Evolutionary conservation across 2,888 invertebrate species (phyloP).

Genomic region (Drosophila mayaguana): DNA sequence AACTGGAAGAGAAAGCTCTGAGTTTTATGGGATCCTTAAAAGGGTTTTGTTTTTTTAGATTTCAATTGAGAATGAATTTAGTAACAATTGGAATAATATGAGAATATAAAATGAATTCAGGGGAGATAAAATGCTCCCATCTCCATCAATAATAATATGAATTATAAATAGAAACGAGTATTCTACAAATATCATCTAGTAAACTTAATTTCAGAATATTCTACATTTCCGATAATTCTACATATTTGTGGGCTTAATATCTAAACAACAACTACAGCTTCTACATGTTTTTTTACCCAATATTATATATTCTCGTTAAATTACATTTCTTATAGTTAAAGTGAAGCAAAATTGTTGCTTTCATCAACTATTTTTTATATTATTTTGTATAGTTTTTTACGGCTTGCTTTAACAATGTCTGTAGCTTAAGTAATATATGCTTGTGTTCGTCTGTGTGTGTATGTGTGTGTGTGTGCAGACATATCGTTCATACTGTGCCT

Average conservation of each 20-base stretch:
- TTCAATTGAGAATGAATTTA: not conserved
- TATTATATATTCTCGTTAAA: not conserved
- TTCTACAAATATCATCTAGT: too few species aligned
- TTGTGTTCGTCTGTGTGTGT: not conserved
- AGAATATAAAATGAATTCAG: too few species aligned
- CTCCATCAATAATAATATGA: too few species aligned
- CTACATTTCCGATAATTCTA: too few species aligned
- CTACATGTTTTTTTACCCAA: too few species aligned
- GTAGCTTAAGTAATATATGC: constrained; percentile 4
- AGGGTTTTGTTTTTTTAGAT: not conserved
- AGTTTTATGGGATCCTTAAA: not conserved
- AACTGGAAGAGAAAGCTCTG: not conserved
- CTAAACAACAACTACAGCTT: too few species aligned
- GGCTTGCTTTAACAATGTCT: not conserved
- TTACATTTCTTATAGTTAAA: not conserved
- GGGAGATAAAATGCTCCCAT: too few species aligned
- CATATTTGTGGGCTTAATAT: too few species aligned
- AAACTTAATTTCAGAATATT: too few species aligned
- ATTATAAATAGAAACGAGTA: too few species aligned
- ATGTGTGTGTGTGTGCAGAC: constrained; percentile 1
- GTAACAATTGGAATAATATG: too few species aligned
- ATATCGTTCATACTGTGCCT: constrained; percentile 10
- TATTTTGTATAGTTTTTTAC: too few species aligned
- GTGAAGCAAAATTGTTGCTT: not conserved
- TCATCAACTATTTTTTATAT: not conserved